Percentiles rank a stretch among this genome's conserved stretches.
phyloP scores from a whole-genome alignment of 2,888 invertebrate genomes.

The Iselma pallidipennis region DNA sequence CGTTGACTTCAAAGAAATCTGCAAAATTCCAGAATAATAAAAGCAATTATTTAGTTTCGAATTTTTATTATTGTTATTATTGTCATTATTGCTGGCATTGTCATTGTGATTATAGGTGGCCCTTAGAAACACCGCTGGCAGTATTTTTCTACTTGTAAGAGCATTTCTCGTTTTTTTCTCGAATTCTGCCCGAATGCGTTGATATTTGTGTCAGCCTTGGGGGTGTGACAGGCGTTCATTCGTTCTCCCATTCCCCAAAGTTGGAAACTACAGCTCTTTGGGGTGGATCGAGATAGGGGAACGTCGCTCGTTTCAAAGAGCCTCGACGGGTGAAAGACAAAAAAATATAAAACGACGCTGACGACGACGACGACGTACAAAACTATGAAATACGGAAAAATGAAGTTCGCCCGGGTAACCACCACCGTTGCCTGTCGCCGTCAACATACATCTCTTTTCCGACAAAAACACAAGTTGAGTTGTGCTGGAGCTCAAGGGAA shows the following conservation, averaged over 20 bases:
- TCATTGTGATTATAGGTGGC: not conserved
- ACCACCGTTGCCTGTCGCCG: slow-evolving; percentile 13
- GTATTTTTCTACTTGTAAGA: not conserved
- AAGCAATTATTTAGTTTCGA: not conserved
- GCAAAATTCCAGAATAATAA: slow-evolving; percentile 29
- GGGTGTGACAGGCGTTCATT: slow-evolving; percentile 3
- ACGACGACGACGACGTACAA: slow-evolving; percentile 30
- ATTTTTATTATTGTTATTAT: not conserved
- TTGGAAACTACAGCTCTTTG: not conserved
- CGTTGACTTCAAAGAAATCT: slow-evolving; percentile 34
- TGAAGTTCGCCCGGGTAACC: slow-evolving; percentile 44
- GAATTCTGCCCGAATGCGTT: not conserved
- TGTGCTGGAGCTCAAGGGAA: slow-evolving; percentile 23
- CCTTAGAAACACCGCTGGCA: not conserved
- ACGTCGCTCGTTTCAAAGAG: not conserved
- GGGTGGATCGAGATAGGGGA: not conserved
- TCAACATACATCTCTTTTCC: slow-evolving; percentile 14
- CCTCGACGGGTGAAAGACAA: not conserved
- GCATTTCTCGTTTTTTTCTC: not conserved
- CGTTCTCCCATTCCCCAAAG: not conserved
- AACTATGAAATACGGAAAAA: slow-evolving; percentile 52
- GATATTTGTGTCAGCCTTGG: not conserved
- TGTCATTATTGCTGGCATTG: not conserved
- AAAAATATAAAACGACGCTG: not conserved
- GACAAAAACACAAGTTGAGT: slow-evolving; percentile 22